Conservation (phyloP, 2,888 invertebrate genomes). For the Philereme vetulata region DNA sequence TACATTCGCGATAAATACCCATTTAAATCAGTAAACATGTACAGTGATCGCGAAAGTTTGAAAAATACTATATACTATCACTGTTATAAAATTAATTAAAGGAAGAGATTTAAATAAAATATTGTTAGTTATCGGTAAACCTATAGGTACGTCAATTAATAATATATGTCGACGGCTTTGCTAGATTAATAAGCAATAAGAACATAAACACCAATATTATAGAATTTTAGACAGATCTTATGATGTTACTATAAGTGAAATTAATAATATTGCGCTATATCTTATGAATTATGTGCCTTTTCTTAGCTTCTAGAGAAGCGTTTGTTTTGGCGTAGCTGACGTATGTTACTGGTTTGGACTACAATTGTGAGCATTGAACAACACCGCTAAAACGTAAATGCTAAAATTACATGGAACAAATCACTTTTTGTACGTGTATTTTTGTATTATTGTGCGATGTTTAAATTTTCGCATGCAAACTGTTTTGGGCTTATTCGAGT, state of each 20-base stretch:
- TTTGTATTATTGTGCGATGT: too few species aligned
- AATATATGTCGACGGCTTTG: conserved; percentile 23
- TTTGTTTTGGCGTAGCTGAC: conserved; percentile 62
- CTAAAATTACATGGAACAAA: too few species aligned
- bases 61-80: too few species aligned
- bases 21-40: too few species aligned
- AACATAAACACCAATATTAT: conserved; percentile 35
- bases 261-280: conserved; percentile 58
- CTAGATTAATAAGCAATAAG: conserved; percentile 34
- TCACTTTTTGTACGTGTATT: too few species aligned
- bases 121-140: conserved; percentile 7
- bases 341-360: conserved; percentile 42
- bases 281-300: conserved; percentile 83
- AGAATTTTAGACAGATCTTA: conserved; percentile 36
- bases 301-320: conserved; percentile 66
- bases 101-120: neutral
- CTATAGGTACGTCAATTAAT: conserved; percentile 19
- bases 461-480: too few species aligned
- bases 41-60: too few species aligned
- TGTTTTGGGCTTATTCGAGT: too few species aligned
- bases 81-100: neutral
- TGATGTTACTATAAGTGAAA: conserved; percentile 44
- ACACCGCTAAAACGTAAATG: neutral
- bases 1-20: too few species aligned
- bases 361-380: neutral